Base-by-base conservation (phyloP, 2,888 invertebrate genomes). In the Tryphoninae sp. region DNA sequence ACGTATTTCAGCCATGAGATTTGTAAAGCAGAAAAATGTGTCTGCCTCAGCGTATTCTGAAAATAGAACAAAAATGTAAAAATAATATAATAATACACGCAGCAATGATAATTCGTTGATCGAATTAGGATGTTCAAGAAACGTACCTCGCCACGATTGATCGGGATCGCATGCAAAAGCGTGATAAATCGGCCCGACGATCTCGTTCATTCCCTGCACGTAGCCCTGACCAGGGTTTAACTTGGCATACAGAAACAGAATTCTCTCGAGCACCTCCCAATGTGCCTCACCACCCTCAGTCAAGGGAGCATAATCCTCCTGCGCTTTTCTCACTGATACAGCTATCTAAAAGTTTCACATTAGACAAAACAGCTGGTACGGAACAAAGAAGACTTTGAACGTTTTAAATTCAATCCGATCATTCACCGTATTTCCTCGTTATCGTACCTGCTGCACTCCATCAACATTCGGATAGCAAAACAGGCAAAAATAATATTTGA, bases 161-260 rank as follows among this genome's bases (percentile, higher is more conserved):
- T 97, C 95, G 0, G 96, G 95, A 93, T 99, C 98, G 23, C 96
- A 96, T 7, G 99, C 99, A 92, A 99, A 98, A 0, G 98, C 96
- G 92, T 98, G 98, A 93, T 99, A 99, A 88, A 99, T 98, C 7
- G 99, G 99, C 0, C 99, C 99, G 61, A 99, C 96, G 87, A 99
- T 98, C 93, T 99, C 99, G 93, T 99, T 99, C 99, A 99, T 99
- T 73, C 99, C 99, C 93, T 99, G 97, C 0, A 98, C 97, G 90
- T 97, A 97, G 11, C 98, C 96, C 90, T 99, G 98, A 0, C 99
- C 99, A 0, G 99, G 98, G 93, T 99, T 99, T 13, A 99, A 94
- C 93, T 99, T 99, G 0, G 98, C 98, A 92, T 99, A 99, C 0
- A 99, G 94, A 92, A 99, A 99, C 78, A 99, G 93, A 92, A 99